Evolutionary conservation across 2,888 invertebrate genomes (phyloP).

Genomic region (Smittia sp.): DNA sequence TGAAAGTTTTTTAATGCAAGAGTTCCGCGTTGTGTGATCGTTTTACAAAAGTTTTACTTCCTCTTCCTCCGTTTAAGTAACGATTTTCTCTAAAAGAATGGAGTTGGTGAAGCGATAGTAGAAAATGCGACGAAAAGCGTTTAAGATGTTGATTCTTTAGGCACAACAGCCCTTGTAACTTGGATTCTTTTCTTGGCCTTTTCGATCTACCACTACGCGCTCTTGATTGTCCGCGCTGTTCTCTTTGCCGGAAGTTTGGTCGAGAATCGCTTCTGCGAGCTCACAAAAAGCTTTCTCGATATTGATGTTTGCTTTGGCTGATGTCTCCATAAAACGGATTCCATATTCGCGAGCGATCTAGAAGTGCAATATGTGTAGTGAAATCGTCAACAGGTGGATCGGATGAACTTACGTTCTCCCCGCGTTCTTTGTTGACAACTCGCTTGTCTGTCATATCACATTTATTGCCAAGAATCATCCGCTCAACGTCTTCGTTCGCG

Average conservation of each 20-base stretch:
- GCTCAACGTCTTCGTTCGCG: constrained; percentile 97
- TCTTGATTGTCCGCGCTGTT: constrained; percentile 68
- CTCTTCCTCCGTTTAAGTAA: background rate
- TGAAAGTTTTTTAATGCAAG: constrained; percentile 3
- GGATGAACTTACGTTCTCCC: constrained; percentile 75
- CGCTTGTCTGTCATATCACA: constrained; percentile 97
- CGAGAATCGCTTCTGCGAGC: constrained; percentile 90
- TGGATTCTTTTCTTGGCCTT: constrained; percentile 54
- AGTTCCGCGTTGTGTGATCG: background rate
- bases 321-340: constrained; percentile 89
- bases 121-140: constrained; percentile 2
- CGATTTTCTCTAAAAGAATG: background rate
- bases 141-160: constrained; percentile 45
- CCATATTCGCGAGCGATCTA: constrained; percentile 26
- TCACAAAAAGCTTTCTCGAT: constrained; percentile 94
- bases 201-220: constrained; percentile 70
- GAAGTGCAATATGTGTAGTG: constrained; percentile 4
- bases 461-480: constrained; percentile 98
- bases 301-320: constrained; percentile 95
- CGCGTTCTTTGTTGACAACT: constrained; percentile 87
- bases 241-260: constrained; percentile 82
- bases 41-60: background rate
- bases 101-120: constrained; percentile 21
- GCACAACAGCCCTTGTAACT: constrained; percentile 54
- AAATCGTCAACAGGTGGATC: constrained; percentile 19